Conservation (phyloP, 1,140 invertebrate species). For the Hirudo medicinalis region DNA sequence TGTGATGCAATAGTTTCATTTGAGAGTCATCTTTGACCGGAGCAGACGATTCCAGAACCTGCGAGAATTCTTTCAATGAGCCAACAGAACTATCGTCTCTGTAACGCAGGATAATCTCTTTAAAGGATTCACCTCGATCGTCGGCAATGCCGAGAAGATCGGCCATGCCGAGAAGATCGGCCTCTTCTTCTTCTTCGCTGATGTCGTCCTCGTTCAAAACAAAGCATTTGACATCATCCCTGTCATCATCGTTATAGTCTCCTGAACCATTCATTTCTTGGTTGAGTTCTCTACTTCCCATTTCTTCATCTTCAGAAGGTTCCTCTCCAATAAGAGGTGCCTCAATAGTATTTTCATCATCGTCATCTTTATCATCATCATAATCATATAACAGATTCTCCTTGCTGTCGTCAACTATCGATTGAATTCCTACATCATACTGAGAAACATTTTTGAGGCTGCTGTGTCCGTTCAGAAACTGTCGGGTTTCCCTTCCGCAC, state of each 20-base stretch:
- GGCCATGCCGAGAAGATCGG: neutral
- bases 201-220: slow-evolving; percentile 6
- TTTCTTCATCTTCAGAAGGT: neutral
- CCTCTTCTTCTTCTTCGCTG: neutral
- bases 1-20: neutral
- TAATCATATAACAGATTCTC: neutral
- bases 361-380: neutral
- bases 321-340: neutral
- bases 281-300: neutral
- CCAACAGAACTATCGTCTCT: neutral
- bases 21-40: neutral
- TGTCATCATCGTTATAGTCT: too few species aligned
- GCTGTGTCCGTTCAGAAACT: neutral
- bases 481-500: neutral
- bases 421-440: neutral
- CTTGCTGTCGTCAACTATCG: neutral
- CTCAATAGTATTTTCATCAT: slow-evolving; percentile 1
- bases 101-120: too few species aligned
- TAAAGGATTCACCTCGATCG: neutral
- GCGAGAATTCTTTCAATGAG: neutral
- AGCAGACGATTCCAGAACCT: neutral
- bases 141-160: neutral
- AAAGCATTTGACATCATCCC: too few species aligned
- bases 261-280: too few species aligned
- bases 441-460: slow-evolving; percentile 7